Conservation (phyloP, 2,113 vertebrate species). For the Holacanthus passer region DNA sequence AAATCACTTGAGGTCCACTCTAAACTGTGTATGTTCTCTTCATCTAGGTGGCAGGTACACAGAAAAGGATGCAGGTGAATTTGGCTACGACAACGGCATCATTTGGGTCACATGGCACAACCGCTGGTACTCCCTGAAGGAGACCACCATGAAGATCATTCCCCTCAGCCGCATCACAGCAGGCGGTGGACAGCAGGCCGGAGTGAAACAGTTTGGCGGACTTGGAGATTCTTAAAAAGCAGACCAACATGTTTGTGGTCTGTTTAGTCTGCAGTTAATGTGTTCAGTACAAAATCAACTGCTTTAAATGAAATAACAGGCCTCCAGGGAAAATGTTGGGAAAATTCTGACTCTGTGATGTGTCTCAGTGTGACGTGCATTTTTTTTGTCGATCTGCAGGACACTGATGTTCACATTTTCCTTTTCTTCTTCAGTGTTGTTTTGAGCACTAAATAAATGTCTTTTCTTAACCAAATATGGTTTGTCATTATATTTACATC, state of each 20-base stretch:
- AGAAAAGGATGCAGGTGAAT: conserved; percentile 82
- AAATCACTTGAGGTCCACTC: not conserved
- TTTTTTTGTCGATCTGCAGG: not conserved
- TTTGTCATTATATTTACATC: not conserved
- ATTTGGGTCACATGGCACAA: conserved; percentile 94
- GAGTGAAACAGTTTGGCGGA: conserved; percentile 83
- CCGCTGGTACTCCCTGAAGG: conserved; percentile 97
- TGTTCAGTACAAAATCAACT: conserved; percentile 7
- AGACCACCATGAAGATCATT: conserved; percentile 95
- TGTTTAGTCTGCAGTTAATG: not conserved
- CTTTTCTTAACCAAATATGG: conserved; percentile 29
- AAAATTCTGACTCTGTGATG: not conserved
- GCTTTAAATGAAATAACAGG: conserved; percentile 6
- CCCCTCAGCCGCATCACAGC: conserved; percentile 87
- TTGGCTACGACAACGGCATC: conserved; percentile 92
- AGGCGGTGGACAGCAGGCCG: conserved; percentile 84
- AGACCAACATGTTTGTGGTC: not conserved
- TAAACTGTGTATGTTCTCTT: conserved; percentile 15
- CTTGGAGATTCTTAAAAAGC: conserved; percentile 66
- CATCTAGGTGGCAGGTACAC: conserved; percentile 89
- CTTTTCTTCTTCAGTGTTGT: not conserved
- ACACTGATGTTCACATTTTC: conserved; percentile 9
- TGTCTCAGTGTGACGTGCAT: not conserved
- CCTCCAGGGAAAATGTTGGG: conserved; percentile 9
- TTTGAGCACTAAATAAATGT: conserved; percentile 58